Evolutionary conservation across 2,113 vertebrate genomes (phyloP).

Genomic region (Prunella himalayana): DNA sequence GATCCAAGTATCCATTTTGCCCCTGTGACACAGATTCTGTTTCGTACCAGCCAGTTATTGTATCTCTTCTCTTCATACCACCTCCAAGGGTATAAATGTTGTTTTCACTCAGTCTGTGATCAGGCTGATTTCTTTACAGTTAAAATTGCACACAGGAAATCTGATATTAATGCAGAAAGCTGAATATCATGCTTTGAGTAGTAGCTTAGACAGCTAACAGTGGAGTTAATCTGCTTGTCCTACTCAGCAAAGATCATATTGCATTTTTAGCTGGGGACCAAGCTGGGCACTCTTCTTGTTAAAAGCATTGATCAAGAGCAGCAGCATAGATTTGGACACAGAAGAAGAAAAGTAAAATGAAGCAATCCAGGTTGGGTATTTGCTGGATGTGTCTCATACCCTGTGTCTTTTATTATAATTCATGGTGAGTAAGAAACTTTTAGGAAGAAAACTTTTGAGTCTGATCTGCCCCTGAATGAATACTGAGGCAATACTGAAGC

Average conservation of each 20-base stretch:
- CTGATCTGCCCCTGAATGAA: not conserved
- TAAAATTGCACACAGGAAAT: not conserved
- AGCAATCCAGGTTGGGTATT: not conserved
- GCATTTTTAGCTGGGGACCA: not conserved
- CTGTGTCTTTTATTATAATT: not conserved
- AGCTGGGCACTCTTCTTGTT: not conserved
- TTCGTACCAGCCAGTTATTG: not conserved
- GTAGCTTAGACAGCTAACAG: not conserved
- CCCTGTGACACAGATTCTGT: not conserved
- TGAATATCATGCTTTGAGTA: not conserved
- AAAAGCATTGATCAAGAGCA: not conserved
- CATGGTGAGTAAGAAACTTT: not conserved
- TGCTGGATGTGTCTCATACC: not conserved
- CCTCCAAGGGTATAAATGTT: not conserved
- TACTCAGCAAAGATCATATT: not conserved
- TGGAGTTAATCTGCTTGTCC: not conserved
- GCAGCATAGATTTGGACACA: not conserved
- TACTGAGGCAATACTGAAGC: not conserved
- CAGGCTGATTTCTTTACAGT: not conserved
- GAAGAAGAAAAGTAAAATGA: not conserved
- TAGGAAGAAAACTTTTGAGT: not conserved
- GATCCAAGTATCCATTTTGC: not conserved
- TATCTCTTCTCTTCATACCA: not conserved
- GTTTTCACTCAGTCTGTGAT: not conserved
- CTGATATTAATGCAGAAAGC: not conserved